Conservation (phyloP, 2,888 invertebrate genomes). For the Matsumyia berberina region DNA sequence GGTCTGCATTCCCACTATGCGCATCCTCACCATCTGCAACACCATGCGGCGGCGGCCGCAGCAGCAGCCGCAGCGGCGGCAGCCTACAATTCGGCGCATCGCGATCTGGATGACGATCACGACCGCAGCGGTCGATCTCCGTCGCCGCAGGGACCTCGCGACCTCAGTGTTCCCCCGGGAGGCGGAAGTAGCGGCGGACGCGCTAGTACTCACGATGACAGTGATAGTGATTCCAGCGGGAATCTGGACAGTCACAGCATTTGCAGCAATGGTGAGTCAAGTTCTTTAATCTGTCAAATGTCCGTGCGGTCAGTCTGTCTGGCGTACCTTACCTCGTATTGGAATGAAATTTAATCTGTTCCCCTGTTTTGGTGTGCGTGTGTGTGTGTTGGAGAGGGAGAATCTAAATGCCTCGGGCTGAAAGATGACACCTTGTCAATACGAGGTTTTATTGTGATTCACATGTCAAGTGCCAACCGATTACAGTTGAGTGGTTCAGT, state of each 20-base stretch:
- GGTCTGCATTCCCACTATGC: conserved; percentile 71
- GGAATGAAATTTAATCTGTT: conserved; percentile 42
- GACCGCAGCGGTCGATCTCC: conserved; percentile 83
- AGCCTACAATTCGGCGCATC: conserved; percentile 79
- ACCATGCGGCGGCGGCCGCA: conserved; percentile 78
- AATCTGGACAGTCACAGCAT: conserved; percentile 80
- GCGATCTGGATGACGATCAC: conserved; percentile 78
- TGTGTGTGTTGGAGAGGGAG: conserved; percentile 14
- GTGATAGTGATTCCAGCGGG: conserved; percentile 84
- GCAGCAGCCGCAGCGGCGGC: conserved; percentile 79
- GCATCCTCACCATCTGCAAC: conserved; percentile 72
- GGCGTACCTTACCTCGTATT: conserved; percentile 12
- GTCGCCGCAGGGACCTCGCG: conserved; percentile 81
- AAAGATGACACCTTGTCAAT: conserved; percentile 74
- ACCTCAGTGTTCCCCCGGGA: conserved; percentile 78
- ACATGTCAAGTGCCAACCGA: conserved; percentile 74
- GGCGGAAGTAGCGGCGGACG: conserved; percentile 81
- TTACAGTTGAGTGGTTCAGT: conserved; percentile 74
- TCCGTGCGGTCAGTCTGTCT: conserved; percentile 41
- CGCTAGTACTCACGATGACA: conserved; percentile 83
- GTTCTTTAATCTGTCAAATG: conserved; percentile 29
- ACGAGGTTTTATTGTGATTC: conserved; percentile 74
- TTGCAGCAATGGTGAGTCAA: conserved; percentile 79
- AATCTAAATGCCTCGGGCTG: conserved; percentile 51
- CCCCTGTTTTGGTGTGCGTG: not conserved